Base-by-base conservation (phyloP, 1,140 invertebrate species). In the Eupristina koningsbergeri region DNA sequence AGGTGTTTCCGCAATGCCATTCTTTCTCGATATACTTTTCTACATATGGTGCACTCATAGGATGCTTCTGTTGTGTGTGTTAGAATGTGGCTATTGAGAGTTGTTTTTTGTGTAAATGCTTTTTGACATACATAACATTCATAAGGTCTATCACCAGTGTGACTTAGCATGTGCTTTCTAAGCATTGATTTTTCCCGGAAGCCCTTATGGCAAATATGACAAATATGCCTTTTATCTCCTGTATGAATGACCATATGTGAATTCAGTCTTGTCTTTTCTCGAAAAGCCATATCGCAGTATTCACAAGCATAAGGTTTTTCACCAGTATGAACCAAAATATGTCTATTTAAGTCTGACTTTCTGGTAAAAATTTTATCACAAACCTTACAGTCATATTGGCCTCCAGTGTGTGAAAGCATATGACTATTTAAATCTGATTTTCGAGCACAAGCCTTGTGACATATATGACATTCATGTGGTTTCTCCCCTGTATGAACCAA, bases 321-420 rank as follows among this genome's bases (percentile, higher is more conserved):
- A 6, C 95, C 95, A 3, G 95, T 94, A 86, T 96, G 96, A 74
- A 96, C 94, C 29, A 96, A 91, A 9, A 94, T 93, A 91, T 96
- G 96, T 45, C 94, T 90, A 84, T 94, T 94, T 26, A 96, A 87
- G 89, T 96, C 96, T 1, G 93, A 93, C 80, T 95, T 95, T 1
- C 95, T 94, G 3, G 95, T 94, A 90, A 96, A 96, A 58, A 95
- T 96, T 84, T 95, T 94, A 73, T 95, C 95, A 87, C 96, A 96
- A 31, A 95, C 92, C 47, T 94, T 94, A 87, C 96, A 96, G 0
- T 96, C 95, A 88, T 96, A 95, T 84, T 95, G 91, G 0, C 91
- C 91, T 0, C 91, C 91, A 8, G 91, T 93, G 81, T 93, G 93
- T 11, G 91, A 88, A 1, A 92, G 83, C 90, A 93, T 91, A 75